Evolutionary conservation across 2,888 invertebrate genomes (phyloP), one percentile per base, ranked within the genome.

Genomic region (Blastobasis adustella): DNA sequence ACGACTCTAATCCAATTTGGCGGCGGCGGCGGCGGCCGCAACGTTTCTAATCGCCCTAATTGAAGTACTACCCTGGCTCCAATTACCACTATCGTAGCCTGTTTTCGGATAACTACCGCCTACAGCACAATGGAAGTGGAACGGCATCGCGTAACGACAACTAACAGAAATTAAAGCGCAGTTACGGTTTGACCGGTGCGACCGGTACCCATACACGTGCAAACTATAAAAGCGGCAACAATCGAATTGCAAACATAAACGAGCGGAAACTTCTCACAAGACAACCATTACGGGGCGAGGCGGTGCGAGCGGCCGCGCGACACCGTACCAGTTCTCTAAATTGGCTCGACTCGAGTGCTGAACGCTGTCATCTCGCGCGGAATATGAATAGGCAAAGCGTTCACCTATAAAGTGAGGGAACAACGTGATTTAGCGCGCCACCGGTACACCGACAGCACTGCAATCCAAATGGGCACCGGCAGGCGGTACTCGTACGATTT

Each of bases 41-140:
- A 23, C 23, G 23, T 71, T 76, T 73, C 71, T 76, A 79, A 79
- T 76, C 73, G 66, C 60, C 61, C 66, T 79, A 79, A 79, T 75
- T 77, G 74, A 67, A 68, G 62, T 69, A 73, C 73, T 71, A 67
- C 69, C 67, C 58, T 23, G 64, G 56, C 63, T 70, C 66, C 67
- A 76, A 76, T 77, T 74, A 77, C 66, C 58, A 61, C 66, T 71
- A 70, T 69, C 65, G 66, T 61, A 59, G 63, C 64, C 64, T 61
- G 65, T 69, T 70, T 69, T 63, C 56, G 58, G 60, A 57, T 60
- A 58, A 62, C 61, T 40, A 40, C 57, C 62, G 57, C 38, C 45
- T 5, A 37, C 10, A 5, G 37, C 37, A 46, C 37, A 36, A 46
- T 46, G 9, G 42, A 42, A 23, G 23, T 23, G 23, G 23, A 23